phyloP scores from a whole-genome alignment of 64 coral and sea anemone genomes.

The Pocillopora verrucosa region DNA sequence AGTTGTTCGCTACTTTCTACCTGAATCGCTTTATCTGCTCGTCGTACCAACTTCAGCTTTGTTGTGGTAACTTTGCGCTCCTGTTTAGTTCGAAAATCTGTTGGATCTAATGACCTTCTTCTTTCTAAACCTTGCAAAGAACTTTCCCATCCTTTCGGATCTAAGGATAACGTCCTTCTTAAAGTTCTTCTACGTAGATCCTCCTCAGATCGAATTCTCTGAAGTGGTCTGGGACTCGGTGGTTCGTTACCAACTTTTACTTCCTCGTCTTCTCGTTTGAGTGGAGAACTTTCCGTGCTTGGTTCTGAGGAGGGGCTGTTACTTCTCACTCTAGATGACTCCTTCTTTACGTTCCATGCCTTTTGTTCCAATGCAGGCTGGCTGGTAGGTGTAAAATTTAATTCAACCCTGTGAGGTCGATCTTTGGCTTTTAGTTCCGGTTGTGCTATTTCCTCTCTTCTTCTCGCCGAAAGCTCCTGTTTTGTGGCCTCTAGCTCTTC shows the following conservation, averaged over 20 bases:
- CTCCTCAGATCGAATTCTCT: background rate
- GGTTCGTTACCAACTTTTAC: background rate
- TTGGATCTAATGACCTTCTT: background rate
- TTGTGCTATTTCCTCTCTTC: background rate
- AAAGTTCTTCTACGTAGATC: background rate
- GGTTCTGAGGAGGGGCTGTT: background rate
- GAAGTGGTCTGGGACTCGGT: background rate
- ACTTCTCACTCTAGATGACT: background rate
- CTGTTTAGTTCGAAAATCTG: background rate
- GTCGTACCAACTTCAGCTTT: background rate
- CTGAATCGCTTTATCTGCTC: background rate
- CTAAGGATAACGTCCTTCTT: slow-evolving; percentile 7
- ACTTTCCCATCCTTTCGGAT: slow-evolving; percentile 1
- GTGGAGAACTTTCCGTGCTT: background rate
- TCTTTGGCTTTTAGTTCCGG: slow-evolving; percentile 1
- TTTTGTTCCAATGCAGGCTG: slow-evolving; percentile 19
- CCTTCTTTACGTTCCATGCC: slow-evolving; percentile 16
- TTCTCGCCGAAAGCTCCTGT: background rate
- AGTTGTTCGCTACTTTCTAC: background rate
- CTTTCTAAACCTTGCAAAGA: background rate
- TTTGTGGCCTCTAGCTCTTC: background rate
- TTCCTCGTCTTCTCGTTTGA: background rate
- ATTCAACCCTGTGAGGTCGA: background rate
- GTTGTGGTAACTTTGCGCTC: slow-evolving; percentile 18
- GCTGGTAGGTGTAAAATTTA: background rate